phyloP scores from a whole-genome alignment of 2,113 vertebrate genomes.

The Saguinus imperator region DNA sequence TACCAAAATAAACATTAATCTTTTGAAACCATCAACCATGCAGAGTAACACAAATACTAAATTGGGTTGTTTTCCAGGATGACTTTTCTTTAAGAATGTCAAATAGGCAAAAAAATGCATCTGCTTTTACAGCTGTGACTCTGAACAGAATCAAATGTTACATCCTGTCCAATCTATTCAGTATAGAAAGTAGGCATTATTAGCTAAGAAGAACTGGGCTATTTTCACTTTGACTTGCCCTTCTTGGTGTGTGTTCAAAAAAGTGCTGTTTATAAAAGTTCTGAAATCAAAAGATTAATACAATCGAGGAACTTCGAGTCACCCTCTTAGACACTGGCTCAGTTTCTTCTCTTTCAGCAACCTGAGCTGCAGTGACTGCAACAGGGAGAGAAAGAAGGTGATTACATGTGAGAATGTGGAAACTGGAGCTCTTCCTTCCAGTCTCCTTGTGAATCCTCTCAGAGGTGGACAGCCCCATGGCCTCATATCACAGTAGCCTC shows the following conservation, averaged over 20 bases:
- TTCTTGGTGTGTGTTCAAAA: slow-evolving; percentile 2
- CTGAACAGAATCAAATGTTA: background rate
- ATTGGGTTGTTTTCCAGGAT: slow-evolving; percentile 46
- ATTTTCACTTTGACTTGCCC: slow-evolving; percentile 68
- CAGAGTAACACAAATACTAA: background rate
- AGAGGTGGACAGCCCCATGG: background rate
- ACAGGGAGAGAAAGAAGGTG: background rate
- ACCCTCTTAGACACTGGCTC: background rate
- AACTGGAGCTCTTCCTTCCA: background rate
- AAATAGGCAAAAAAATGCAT: slow-evolving; percentile 9
- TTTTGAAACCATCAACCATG: slow-evolving; percentile 41
- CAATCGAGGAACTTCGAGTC: slow-evolving; percentile 12
- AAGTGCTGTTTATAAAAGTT: slow-evolving; percentile 46
- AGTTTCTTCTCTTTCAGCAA: background rate
- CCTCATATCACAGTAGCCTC: too few relatives aligned
- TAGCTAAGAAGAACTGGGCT: slow-evolving; percentile 29
- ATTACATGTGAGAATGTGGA: background rate
- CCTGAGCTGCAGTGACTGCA: background rate
- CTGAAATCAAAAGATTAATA: background rate
- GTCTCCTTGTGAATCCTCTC: background rate
- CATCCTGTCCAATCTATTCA: background rate
- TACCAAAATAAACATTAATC: slow-evolving; percentile 12
- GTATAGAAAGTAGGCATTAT: background rate
- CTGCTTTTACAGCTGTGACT: slow-evolving; percentile 46
- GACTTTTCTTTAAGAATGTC: slow-evolving; percentile 51